Evolutionary conservation across 2,888 invertebrate genomes (phyloP).

Genomic region (Tineola bisselliella): DNA sequence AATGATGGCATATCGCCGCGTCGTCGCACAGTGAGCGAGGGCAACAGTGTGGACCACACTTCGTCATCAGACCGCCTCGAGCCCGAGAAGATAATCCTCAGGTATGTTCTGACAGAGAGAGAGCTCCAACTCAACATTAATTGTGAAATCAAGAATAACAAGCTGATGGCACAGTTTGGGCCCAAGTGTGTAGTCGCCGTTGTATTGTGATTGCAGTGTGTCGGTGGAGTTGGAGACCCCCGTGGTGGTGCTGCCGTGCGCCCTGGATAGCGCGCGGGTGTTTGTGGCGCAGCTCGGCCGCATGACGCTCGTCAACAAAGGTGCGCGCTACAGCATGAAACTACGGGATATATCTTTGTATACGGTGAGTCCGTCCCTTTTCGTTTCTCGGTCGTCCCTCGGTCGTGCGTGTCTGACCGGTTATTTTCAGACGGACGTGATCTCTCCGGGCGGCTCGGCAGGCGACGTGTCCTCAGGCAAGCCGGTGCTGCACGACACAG

Average conservation of each 20-base stretch:
- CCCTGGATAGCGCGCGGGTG: slow-evolving; percentile 80
- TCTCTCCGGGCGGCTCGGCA: background rate
- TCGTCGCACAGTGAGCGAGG: slow-evolving; percentile 46
- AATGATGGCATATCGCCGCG: slow-evolving; percentile 52
- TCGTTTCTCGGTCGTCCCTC: no score
- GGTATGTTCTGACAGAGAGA: no score
- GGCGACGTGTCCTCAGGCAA: slow-evolving; percentile 74
- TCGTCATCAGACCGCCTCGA: slow-evolving; percentile 42
- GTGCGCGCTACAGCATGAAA: slow-evolving; percentile 70
- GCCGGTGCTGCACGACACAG: slow-evolving; percentile 90
- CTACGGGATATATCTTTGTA: slow-evolving; percentile 89
- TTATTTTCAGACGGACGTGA: background rate
- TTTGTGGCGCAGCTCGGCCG: slow-evolving; percentile 93
- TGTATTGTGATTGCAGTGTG: slow-evolving; percentile 53
- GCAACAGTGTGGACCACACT: slow-evolving; percentile 54
- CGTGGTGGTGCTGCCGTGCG: slow-evolving; percentile 86
- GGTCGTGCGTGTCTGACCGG: no score
- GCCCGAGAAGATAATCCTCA: slow-evolving; percentile 43
- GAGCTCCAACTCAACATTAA: no score
- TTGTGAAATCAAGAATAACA: no score
- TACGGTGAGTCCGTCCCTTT: slow-evolving; percentile 59
- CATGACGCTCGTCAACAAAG: slow-evolving; percentile 67
- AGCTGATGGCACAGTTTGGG: no score
- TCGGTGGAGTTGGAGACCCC: slow-evolving; percentile 90
- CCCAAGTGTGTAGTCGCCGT: no score